Percentiles rank a stretch among this genome's conserved stretches.
These are phyloP conservation scores for Rhodophaea formosa DNA, from an alignment of 2,888 invertebrate genomes.

Conservation along the genomic window DNA sequence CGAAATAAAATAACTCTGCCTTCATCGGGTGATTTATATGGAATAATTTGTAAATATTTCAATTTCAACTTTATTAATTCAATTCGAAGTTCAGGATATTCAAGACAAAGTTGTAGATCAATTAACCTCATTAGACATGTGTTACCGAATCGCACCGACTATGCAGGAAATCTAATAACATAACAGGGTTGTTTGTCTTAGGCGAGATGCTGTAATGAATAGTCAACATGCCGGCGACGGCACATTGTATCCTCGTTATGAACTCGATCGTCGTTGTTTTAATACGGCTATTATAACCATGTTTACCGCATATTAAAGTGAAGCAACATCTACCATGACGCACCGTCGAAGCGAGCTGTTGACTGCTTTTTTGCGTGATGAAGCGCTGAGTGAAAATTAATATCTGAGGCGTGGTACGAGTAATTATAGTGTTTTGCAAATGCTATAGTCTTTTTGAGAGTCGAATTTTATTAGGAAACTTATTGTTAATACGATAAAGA, in stretches of 20 bases:
- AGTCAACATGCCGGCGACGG: slow-evolving; percentile 64
- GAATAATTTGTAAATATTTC: slow-evolving; percentile 36
- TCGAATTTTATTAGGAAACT: too few species aligned
- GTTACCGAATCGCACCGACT: slow-evolving; percentile 51
- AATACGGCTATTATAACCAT: slow-evolving; percentile 21
- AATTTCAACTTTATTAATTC: slow-evolving; percentile 35
- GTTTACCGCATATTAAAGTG: slow-evolving; percentile 19
- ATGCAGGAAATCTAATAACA: slow-evolving; percentile 68
- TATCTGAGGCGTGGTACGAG: slow-evolving; percentile 35
- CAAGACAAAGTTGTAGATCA: slow-evolving; percentile 40
- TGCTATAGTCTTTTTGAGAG: slow-evolving; percentile 23
- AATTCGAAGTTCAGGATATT: slow-evolving; percentile 39
- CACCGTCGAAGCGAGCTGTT: not conserved
- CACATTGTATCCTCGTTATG: slow-evolving; percentile 42
- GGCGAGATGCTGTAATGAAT: slow-evolving; percentile 74
- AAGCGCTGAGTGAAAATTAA: slow-evolving; percentile 51
- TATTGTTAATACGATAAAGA: too few species aligned
- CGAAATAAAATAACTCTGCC: slow-evolving; percentile 42
- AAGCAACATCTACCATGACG: slow-evolving; percentile 8
- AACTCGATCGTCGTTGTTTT: slow-evolving; percentile 27
- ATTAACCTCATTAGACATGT: slow-evolving; percentile 50
- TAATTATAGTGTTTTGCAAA: slow-evolving; percentile 42
- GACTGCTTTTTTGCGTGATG: slow-evolving; percentile 32
- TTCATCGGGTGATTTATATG: slow-evolving; percentile 47
- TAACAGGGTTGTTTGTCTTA: slow-evolving; percentile 67